Evolutionary conservation across 2,113 vertebrate genomes (phyloP).

Genomic region (Alaudala cheleensis): DNA sequence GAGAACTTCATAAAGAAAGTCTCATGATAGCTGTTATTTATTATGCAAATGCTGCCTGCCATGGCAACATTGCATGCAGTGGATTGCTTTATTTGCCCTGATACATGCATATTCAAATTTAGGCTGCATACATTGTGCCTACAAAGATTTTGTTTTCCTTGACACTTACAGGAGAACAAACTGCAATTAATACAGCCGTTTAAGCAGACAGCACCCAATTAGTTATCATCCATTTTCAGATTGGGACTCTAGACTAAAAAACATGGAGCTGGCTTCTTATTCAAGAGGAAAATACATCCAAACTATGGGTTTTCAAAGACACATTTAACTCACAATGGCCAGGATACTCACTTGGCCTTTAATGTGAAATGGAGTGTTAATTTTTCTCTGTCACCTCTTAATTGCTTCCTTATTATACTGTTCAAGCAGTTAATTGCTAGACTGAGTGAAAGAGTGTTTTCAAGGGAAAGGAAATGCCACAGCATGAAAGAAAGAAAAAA

Average conservation of each 20-base stretch:
- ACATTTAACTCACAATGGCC: conserved; percentile 82
- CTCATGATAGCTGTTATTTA: conserved; percentile 80
- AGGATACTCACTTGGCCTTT: conserved; percentile 85
- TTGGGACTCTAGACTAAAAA: conserved; percentile 78
- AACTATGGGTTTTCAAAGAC: conserved; percentile 83
- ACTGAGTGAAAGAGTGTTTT: conserved; percentile 84
- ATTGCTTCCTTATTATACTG: conserved; percentile 88
- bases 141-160: conserved; percentile 84
- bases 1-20: conserved; percentile 78
- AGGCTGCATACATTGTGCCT: conserved; percentile 68
- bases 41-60: conserved; percentile 77
- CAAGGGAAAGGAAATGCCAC: conserved; percentile 73
- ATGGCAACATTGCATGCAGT: conserved; percentile 75
- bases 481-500: conserved; percentile 59
- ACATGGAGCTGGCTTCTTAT: conserved; percentile 76
- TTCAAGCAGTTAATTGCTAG: conserved; percentile 88
- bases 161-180: conserved; percentile 80
- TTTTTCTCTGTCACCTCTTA: conserved; percentile 88
- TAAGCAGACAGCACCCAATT: conserved; percentile 81
- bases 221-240: conserved; percentile 83
- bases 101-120: conserved; percentile 75
- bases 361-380: conserved; percentile 88
- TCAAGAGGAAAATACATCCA: conserved; percentile 80
- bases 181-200: conserved; percentile 81
- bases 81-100: conserved; percentile 72